Conservation (phyloP, 2,888 invertebrate genomes). For the Drosophila imparisetae region DNA sequence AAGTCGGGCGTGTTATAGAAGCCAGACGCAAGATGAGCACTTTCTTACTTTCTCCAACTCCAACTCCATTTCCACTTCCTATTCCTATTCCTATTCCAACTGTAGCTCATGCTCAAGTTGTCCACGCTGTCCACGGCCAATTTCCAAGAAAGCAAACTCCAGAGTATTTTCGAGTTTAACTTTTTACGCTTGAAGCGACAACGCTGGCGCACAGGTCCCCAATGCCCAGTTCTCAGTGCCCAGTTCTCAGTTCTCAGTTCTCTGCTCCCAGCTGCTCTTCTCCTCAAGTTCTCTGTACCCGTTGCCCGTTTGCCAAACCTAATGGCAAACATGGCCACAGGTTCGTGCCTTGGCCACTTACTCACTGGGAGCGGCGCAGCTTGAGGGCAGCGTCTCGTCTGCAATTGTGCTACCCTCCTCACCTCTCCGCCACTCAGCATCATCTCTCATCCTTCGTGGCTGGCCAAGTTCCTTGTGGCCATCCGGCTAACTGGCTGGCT, state of each 20-base stretch:
- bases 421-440: background rate
- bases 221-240: background rate
- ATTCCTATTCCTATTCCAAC: background rate
- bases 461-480: conserved; percentile 44
- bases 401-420: conserved; percentile 27
- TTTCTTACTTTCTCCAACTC: conserved; percentile 2
- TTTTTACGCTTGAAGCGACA: conserved; percentile 76
- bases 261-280: background rate
- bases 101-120: background rate
- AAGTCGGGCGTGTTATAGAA: conserved; percentile 52
- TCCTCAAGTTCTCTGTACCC: background rate
- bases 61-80: background rate
- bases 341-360: conserved; percentile 54
- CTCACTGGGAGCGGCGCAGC: conserved; percentile 21
- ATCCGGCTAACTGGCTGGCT: conserved; percentile 26
- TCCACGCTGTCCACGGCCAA: conserved; percentile 50
- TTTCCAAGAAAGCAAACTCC: conserved; percentile 74
- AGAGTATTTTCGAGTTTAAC: conserved; percentile 68
- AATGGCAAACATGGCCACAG: conserved; percentile 60
- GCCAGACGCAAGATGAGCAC: conserved; percentile 39
- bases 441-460: background rate
- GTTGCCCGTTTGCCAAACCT: conserved; percentile 41
- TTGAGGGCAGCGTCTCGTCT: conserved; percentile 45
- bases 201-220: conserved; percentile 13
- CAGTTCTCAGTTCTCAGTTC: background rate